phyloP scores from a whole-genome alignment of 1,140 invertebrate genomes.

The Hypothenemus hampei region DNA sequence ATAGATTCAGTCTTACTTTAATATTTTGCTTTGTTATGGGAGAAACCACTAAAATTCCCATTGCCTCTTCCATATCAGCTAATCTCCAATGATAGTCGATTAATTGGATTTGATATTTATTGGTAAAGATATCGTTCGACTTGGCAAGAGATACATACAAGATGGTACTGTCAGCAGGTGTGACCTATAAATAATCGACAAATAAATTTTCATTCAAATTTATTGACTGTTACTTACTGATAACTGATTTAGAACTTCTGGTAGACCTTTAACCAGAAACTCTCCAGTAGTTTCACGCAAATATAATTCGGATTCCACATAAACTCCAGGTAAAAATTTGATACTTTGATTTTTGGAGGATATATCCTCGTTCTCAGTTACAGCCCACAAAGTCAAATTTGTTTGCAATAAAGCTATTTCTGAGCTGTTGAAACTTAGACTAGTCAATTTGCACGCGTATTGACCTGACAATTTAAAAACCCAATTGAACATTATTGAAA shows the following conservation, averaged over 20 bases:
- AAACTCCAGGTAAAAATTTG: constrained; percentile 36
- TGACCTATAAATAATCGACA: constrained; percentile 31
- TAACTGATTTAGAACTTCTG: constrained; percentile 34
- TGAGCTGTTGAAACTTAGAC: constrained; percentile 18
- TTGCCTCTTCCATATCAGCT: constrained; percentile 36
- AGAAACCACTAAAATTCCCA: constrained; percentile 36
- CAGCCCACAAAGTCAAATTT: constrained; percentile 32
- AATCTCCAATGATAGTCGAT: constrained; percentile 43
- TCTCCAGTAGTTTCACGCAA: constrained; percentile 30
- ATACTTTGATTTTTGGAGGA: constrained; percentile 32
- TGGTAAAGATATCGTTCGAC: constrained; percentile 14
- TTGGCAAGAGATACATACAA: constrained; percentile 29
- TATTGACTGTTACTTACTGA: constrained; percentile 21
- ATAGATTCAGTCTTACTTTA: constrained; percentile 26
- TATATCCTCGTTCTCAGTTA: constrained; percentile 31
- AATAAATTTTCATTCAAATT: background rate
- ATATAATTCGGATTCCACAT: constrained; percentile 24
- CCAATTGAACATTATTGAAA: no score
- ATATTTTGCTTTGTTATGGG: constrained; percentile 34
- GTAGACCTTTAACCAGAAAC: constrained; percentile 33
- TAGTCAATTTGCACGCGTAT: constrained; percentile 39
- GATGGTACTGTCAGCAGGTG: constrained; percentile 36
- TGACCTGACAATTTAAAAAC: constrained; percentile 32
- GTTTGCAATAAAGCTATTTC: constrained; percentile 32
- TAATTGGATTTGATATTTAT: constrained; percentile 34